phyloP scores from a whole-genome alignment of 2,888 invertebrate species.

The Agrochola lychnidis region DNA sequence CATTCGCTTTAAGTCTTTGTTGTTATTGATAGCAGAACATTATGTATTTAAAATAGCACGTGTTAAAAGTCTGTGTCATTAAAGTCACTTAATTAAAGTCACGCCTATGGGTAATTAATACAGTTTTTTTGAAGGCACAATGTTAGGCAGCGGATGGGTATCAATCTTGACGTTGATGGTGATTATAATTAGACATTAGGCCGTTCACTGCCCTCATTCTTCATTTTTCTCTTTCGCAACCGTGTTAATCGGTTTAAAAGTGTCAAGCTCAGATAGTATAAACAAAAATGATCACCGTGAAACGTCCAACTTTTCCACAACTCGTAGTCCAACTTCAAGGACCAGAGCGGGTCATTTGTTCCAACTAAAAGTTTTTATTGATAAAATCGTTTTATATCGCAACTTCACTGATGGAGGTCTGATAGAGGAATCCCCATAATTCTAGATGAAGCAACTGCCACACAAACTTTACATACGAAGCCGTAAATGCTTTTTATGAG shows the following conservation, averaged over 20 bases:
- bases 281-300: slow-evolving; percentile 24
- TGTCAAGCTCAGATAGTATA: slow-evolving; percentile 23
- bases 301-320: slow-evolving; percentile 30
- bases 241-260: slow-evolving; percentile 16
- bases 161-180: not conserved
- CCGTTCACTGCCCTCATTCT: not conserved
- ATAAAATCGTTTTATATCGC: slow-evolving; percentile 48
- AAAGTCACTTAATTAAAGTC: not conserved
- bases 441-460: slow-evolving; percentile 43
- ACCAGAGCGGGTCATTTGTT: slow-evolving; percentile 40
- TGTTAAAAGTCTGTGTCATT: not conserved
- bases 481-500: slow-evolving; percentile 67
- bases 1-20: slow-evolving; percentile 12
- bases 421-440: slow-evolving; percentile 28
- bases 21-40: not conserved
- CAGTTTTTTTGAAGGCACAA: not conserved
- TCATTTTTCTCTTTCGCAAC: not conserved
- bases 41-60: slow-evolving; percentile 8
- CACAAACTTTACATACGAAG: slow-evolving; percentile 60
- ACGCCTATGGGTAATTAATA: not conserved
- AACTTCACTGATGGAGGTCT: slow-evolving; percentile 43
- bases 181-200: not conserved
- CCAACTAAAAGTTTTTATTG: slow-evolving; percentile 51
- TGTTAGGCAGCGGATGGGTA: not conserved
- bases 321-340: slow-evolving; percentile 27